A percentile compares a stretch with the other conserved stretches of the same genome.
Evolutionary conservation across 2,888 invertebrate genomes (phyloP).

Genomic region (Drosophila leonis): DNA sequence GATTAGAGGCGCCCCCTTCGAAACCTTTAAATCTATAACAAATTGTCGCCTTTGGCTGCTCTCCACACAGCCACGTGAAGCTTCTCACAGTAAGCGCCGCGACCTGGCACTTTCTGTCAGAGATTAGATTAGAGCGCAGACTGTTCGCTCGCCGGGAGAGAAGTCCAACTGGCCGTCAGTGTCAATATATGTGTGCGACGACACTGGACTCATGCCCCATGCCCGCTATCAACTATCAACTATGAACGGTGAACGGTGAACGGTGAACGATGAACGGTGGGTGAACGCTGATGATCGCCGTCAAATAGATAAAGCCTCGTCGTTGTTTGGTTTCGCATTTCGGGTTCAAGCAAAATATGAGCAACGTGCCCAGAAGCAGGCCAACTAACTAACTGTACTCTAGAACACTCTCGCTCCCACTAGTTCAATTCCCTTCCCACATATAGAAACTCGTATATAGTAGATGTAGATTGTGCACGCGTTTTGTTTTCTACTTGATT

Average conservation of each 20-base stretch:
- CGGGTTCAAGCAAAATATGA: constrained; percentile 26
- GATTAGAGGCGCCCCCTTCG: constrained; percentile 25
- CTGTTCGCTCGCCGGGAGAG: constrained; percentile 18
- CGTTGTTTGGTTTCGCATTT: constrained; percentile 42
- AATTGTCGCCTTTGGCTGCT: constrained; percentile 35
- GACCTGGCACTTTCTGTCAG: constrained; percentile 15
- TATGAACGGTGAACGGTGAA: constrained; percentile 45
- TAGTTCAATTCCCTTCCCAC: background rate
- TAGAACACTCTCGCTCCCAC: constrained; percentile 7
- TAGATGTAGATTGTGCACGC: constrained; percentile 75
- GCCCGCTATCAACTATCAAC: constrained; percentile 34
- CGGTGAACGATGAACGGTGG: constrained; percentile 35
- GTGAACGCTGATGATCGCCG: constrained; percentile 44
- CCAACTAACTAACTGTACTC: constrained; percentile 37
- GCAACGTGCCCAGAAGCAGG: constrained; percentile 48
- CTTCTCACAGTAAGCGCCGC: constrained; percentile 17
- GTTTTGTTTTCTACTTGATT: constrained; percentile 53
- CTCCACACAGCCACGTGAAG: constrained; percentile 67
- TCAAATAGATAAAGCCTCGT: constrained; percentile 49
- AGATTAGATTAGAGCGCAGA: constrained; percentile 55
- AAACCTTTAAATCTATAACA: background rate
- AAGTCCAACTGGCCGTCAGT: constrained; percentile 38
- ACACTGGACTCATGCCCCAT: constrained; percentile 56
- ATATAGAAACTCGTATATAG: background rate
- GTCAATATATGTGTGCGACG: constrained; percentile 55